Base-by-base conservation (phyloP, 2,888 invertebrate species). In the Acanthococcus lagerstroemiae region DNA sequence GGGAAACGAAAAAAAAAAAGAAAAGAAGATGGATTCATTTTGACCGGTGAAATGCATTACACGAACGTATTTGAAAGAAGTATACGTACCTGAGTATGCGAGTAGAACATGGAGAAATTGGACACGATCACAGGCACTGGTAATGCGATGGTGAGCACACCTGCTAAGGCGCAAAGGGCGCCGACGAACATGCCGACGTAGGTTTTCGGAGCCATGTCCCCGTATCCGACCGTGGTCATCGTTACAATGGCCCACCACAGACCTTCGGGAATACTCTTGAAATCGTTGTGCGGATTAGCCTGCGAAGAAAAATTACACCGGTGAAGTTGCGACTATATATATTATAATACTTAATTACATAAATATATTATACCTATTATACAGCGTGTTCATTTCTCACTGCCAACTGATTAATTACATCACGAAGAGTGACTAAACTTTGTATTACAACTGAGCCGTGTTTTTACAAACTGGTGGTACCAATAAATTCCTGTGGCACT, bases 101-200 rank as follows among this genome's bases (percentile, higher is more conserved):
- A 91, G 80, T 92, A 92, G 80, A 91, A 92, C 92, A 92, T 92
- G 74, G 92, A 90, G 79, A 99, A 99, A 82, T 99, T 99, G 79
- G 94, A 95, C 72, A 99, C 97, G 76, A 99, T 99, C 78, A 99
- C 97, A 73, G 97, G 96, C 74, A 97, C 95, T 72, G 97, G 97
- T 75, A 97, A 84, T 74, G 97, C 97, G 80, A 99, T 95, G 76
- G 96, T 97, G 74, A 99, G 82, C 76, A 99, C 97, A 79, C 99
- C 99, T 74, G 95, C 94, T 71, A 99, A 83, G 69, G 99, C 97
- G 79, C 97, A 99, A 56, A 99, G 83, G 17, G 95, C 95, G 71
- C 96, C 96, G 71, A 96, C 95, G 76, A 96, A 94, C 96, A 96
- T 96, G 71, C 96, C 96, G 70, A 94, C 89, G 77, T 96, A 96